Conservation (phyloP, 53 echinoderm and acorn worm genomes). For the Mesocentrotus franciscanus region DNA sequence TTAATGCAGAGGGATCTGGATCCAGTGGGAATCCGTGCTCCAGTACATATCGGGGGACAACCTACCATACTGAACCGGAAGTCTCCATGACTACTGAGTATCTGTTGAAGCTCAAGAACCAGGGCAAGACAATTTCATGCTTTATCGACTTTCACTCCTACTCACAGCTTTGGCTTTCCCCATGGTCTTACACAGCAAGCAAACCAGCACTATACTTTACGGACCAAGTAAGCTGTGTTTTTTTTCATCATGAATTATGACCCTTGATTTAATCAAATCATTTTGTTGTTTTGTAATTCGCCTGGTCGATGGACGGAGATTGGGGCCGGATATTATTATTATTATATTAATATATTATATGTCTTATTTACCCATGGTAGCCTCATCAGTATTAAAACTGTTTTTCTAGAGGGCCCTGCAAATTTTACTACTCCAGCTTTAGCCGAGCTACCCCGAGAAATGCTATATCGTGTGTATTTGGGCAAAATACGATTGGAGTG, state of each 20-base stretch:
- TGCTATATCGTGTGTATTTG: no score
- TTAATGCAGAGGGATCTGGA: neutral
- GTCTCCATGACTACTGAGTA: conserved; percentile 52
- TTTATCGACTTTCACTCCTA: conserved; percentile 87
- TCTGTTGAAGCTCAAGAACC: conserved; percentile 39
- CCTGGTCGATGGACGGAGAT: no score
- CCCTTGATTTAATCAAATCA: neutral
- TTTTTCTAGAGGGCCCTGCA: no score
- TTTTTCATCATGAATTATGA: no score
- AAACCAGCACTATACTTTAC: no score
- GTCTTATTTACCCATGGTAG: no score
- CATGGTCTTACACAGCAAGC: conserved; percentile 70
- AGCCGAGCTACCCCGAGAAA: no score
- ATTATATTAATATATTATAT: no score
- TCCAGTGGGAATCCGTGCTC: conserved; percentile 52
- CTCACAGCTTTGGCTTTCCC: conserved; percentile 79
- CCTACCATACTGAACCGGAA: conserved; percentile 68
- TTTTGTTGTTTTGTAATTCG: neutral
- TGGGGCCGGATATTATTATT: no score
- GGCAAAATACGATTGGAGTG: no score
- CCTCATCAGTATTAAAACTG: no score
- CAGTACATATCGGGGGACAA: conserved; percentile 74
- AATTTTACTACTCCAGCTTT: no score
- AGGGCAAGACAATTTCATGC: conserved; percentile 47
- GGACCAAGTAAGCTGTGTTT: neutral